Evolutionary conservation across 2,113 vertebrate genomes (phyloP), one percentile per base, ranked within the genome.

Genomic region (Notarius quadriscutis): DNA sequence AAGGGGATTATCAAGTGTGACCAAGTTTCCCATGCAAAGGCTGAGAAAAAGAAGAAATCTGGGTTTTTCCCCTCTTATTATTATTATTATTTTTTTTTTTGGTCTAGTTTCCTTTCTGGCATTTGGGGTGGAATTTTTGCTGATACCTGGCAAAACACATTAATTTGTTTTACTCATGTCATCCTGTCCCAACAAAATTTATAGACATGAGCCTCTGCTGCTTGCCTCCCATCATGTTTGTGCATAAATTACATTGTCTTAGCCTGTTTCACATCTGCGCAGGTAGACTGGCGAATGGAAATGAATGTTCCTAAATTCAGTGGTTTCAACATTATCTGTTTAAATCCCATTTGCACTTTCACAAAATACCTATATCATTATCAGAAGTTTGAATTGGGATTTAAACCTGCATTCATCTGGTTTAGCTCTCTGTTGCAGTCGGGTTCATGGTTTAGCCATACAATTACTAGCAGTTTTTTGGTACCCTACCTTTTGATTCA

Each of bases 381-480:
- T 22, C 30, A 75, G 69, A 86, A 20, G n/a, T 82, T 51, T 55
- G 63, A 57, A 65, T 65, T 15, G 41, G 75, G 27, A 69, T 67
- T 41, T 20, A 72, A 60, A 71, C 69, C 25, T 78, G 58, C 85
- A 83, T 74, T 30, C 67, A 71, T 85, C 88, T 27, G 72, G 57
- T 82, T 77, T 30, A 75, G 51, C 65, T 27, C 62, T 67, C 50
- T 69, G 60, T 30, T 69, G 60, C 71, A 86, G 62, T 69, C 30
- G 69, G 1, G 75, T 25, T 85, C 27, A 79, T 78, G 14, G 5
- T 50, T 50, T 48, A 86, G 80, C 57, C 27, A 55, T 87, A 81
- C 55, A 85, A 85, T 89, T 85, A 51, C 55, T 18, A 65, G 51
- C 74, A 55, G 30, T 15, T 71, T 15, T 65, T 78, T n/a, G 6